Evolutionary conservation across 2,888 invertebrate genomes (phyloP), one percentile per base, ranked within the genome.

Genomic region (Cephonodes hylas): DNA sequence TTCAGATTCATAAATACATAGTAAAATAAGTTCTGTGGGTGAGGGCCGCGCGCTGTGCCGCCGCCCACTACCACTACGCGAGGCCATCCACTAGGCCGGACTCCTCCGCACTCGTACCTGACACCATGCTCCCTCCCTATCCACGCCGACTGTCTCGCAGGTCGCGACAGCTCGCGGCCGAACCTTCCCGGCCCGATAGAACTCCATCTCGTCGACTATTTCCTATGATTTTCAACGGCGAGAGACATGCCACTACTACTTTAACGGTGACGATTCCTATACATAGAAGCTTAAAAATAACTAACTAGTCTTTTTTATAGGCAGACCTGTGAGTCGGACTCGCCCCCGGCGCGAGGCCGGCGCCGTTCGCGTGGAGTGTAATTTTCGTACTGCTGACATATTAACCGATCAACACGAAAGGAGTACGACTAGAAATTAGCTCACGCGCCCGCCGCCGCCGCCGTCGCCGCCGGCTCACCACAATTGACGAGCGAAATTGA

Each of bases 361-460:
- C 74, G 69, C 71, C 68, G 71, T 72, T 67, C 72, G 68, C 84
- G 84, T 79, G 84, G 76, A 74, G 53, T 74, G 82, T 88, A 91
- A 89, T 88, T 88, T 85, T 85, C 90, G 91, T 88, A 89, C 91
- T 91, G 89, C 91, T 87, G 77, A 85, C 89, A 88, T 86, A 85
- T 91, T 91, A 82, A 88, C 63, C 70, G 68, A 79, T 86, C 86
- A 91, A 91, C 86, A 87, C 90, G 91, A 76, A 81, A 89, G 90
- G 91, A 91, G 91, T 89, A 89, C 91, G 89, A 89, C 81, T 82
- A 83, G 85, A 88, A 86, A 89, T 89, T 88, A 89, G 74, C 74
- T 77, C 82, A 74, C 82, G 80, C 64, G 61, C 61, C 71, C 65
- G 66, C 67, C 65, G 60, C 69, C 69, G 65, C 60, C 72, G 68